Evolutionary conservation across 2,888 invertebrate genomes (phyloP).

Genomic region (Alentia gelatinosa): DNA sequence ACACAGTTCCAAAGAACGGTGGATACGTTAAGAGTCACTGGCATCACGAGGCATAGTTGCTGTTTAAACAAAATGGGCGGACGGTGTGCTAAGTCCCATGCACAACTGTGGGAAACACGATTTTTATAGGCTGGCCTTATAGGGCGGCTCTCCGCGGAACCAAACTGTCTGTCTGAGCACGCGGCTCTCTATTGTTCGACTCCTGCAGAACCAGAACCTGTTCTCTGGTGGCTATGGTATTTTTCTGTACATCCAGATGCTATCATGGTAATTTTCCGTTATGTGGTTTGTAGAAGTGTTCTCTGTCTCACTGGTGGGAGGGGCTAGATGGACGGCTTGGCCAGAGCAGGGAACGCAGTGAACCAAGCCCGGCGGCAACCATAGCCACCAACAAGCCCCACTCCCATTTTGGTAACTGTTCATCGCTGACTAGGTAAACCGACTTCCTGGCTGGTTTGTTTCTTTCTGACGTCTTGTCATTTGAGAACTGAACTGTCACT

Average conservation of each 20-base stretch:
- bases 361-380: background rate
- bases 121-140: background rate
- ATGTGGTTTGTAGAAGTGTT: constrained; percentile 27
- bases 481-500: constrained; percentile 53
- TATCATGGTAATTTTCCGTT: constrained; percentile 37
- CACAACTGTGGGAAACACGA: constrained; percentile 36
- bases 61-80: constrained; percentile 35
- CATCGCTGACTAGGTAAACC: constrained; percentile 47
- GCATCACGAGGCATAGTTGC: constrained; percentile 44
- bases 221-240: background rate
- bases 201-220: background rate
- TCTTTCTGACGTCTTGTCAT: constrained; percentile 29
- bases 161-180: background rate
- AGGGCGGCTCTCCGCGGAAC: background rate
- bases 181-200: background rate
- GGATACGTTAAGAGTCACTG: constrained; percentile 43
- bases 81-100: constrained; percentile 48
- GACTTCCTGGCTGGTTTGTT: constrained; percentile 43
- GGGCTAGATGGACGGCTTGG: background rate
- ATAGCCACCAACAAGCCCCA: constrained; percentile 12
- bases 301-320: constrained; percentile 11
- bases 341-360: background rate
- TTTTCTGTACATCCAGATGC: constrained; percentile 24
- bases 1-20: constrained; percentile 49
- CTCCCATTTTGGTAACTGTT: constrained; percentile 25